Percentiles rank a stretch among this genome's conserved stretches.
phyloP scores from a whole-genome alignment of 2,113 vertebrate genomes.

The Casuarius casuarius region DNA sequence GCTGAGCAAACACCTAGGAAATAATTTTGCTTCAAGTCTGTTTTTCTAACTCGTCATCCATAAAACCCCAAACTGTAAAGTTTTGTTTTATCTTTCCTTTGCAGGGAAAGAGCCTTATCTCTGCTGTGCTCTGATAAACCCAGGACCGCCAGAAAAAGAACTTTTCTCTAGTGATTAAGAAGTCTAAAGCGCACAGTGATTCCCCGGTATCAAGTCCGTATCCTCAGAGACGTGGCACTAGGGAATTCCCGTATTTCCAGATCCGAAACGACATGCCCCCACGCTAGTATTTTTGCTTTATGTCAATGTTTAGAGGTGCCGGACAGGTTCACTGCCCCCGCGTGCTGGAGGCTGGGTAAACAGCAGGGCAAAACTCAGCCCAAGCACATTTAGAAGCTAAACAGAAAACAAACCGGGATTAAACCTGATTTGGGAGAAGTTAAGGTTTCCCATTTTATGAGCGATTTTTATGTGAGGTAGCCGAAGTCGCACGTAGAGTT shows the following conservation, averaged over 20 bases:
- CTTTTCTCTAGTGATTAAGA: not conserved
- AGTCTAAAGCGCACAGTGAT: not conserved
- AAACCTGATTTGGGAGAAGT: not conserved
- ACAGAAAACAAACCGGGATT: not conserved
- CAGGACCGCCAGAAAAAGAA: not conserved
- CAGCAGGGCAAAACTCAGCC: not conserved
- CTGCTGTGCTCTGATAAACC: not conserved
- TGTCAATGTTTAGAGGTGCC: not conserved
- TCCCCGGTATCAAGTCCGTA: not conserved
- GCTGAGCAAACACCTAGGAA: not conserved
- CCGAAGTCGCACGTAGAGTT: not conserved
- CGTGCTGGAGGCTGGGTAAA: not conserved
- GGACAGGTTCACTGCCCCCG: not conserved
- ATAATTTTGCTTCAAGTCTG: not conserved
- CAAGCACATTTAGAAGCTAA: not conserved
- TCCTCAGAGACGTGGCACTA: not conserved
- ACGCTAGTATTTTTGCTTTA: not conserved
- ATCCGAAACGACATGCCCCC: not conserved
- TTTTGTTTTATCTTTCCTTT: constrained; percentile 1
- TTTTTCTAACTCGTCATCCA: not conserved
- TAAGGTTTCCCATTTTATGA: not conserved
- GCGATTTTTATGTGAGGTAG: not conserved
- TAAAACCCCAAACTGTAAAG: not conserved
- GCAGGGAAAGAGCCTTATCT: not conserved
- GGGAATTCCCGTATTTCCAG: not conserved